These are phyloP conservation scores for Phorcus lineatus DNA, from an alignment of 2,888 invertebrate species.

Conservation along the genomic window DNA sequence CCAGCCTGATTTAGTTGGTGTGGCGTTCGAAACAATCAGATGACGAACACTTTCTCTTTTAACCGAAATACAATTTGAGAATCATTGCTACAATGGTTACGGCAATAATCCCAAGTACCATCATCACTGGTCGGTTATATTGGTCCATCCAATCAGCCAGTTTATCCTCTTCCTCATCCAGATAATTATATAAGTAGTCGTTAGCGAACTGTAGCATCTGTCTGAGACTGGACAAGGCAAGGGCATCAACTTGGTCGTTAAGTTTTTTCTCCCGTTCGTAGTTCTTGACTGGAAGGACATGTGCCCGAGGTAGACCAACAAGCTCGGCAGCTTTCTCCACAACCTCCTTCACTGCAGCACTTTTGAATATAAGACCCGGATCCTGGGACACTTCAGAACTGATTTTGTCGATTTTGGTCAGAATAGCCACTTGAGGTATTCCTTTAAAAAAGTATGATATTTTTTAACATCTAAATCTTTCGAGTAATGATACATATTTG, in stretches of 20 bases:
- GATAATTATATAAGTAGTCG: constrained; percentile 40
- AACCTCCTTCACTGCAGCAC: constrained; percentile 31
- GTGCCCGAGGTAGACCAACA: constrained; percentile 43
- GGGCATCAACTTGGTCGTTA: constrained; percentile 38
- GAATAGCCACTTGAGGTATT: constrained; percentile 39
- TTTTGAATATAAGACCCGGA: constrained; percentile 34
- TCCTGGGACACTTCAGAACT: constrained; percentile 38
- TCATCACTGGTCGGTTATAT: too few species aligned
- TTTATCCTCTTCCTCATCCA: constrained; percentile 23
- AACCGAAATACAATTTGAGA: too few species aligned
- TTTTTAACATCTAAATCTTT: too few species aligned
- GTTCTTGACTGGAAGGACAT: constrained; percentile 47
- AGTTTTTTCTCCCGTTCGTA: constrained; percentile 45
- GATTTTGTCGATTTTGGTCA: constrained; percentile 52
- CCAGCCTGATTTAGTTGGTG: too few species aligned
- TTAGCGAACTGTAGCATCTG: constrained; percentile 43
- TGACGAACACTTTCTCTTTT: too few species aligned
- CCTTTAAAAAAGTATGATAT: too few species aligned
- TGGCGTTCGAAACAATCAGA: too few species aligned
- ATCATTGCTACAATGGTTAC: too few species aligned
- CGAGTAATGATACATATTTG: too few species aligned
- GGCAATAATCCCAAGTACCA: too few species aligned
- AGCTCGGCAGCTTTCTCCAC: constrained; percentile 43
- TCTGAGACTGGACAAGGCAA: constrained; percentile 39
- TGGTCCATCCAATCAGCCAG: too few species aligned